Percentiles rank a stretch among this genome's conserved stretches.
Conservation (phyloP, 2,797 vertebrate species). For the Fringilla coelebs region DNA sequence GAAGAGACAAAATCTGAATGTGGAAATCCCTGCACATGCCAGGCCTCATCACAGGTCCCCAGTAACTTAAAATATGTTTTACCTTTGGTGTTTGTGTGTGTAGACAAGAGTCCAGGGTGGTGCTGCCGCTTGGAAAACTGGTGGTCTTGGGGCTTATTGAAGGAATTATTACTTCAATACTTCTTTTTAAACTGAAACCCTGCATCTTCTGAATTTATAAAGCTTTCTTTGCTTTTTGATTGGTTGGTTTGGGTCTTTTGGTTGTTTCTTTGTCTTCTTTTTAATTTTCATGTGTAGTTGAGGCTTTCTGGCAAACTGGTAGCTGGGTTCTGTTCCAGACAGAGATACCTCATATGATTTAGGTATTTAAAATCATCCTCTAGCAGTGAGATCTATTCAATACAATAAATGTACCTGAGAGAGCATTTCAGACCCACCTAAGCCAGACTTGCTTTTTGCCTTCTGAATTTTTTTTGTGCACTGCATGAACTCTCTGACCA, state of each 20-base stretch:
- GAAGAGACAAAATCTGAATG: not conserved
- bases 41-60: not conserved
- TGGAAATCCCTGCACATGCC: not conserved
- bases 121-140: not conserved
- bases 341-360: not conserved
- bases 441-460: not conserved
- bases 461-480: not conserved
- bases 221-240: not conserved
- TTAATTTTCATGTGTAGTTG: not conserved
- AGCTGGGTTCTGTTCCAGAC: not conserved
- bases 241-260: accelerated
- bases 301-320: not conserved
- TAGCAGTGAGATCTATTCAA: too few relatives aligned
- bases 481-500: not conserved
- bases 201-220: too few relatives aligned
- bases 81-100: accelerated
- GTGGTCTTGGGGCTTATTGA: not conserved
- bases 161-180: not conserved
- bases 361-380: not conserved
- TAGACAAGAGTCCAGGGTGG: not conserved
- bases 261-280: not conserved
- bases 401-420: not conserved
- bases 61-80: not conserved
- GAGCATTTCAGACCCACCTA: not conserved
- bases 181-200: not conserved